Evolutionary conservation across 37 sponge, comb jelly and placozoan genomes (phyloP), one percentile per base, ranked within the genome.

Genomic region (Chondrosia reniformis): DNA sequence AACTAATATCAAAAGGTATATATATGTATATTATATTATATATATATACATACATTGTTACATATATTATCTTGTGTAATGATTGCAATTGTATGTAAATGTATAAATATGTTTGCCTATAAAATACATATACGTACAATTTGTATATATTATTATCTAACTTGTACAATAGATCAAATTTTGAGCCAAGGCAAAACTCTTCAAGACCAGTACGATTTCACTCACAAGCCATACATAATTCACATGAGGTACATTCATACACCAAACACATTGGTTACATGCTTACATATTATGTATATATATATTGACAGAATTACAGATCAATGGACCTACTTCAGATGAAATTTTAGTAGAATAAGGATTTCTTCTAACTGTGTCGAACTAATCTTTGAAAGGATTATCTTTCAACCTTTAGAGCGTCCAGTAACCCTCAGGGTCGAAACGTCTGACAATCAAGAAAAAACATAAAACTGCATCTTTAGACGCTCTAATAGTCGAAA

Each of bases 171-270:
- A 69, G 72, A 69, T 15, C 44, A 69, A 41, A 69, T 34, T 69
- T 40, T 85, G 41, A 67, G 83, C 37, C 46, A 49, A 9, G 56
- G 31, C 9, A 82, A 75, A 34, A 42, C 71, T 21, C 27, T 90
- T 39, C 30, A 74, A 40, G 77, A 80, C 21, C 91, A 90, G 62
- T 81, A 79, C 37, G 46, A 82, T 62, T 85, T 82, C 42, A 7
- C 62, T 1, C 79, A 76, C 55, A 78, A 82, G 74, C 91, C 91
- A 63, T 83, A 73, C 40, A 55, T 90, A 13, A 67, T 90, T 0
- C 67, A 85, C 43, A 74, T 90, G 64, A 78, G 74, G 91, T n/a
- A n/a, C n/a, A n/a, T n/a, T n/a, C n/a, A n/a, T n/a, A 12, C 17
- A 12, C 17, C 54, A 12, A 49, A 49, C 12, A 17, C 54, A 49